Base-by-base conservation (phyloP, 1,140 invertebrate genomes). In the Homarus americanus region DNA sequence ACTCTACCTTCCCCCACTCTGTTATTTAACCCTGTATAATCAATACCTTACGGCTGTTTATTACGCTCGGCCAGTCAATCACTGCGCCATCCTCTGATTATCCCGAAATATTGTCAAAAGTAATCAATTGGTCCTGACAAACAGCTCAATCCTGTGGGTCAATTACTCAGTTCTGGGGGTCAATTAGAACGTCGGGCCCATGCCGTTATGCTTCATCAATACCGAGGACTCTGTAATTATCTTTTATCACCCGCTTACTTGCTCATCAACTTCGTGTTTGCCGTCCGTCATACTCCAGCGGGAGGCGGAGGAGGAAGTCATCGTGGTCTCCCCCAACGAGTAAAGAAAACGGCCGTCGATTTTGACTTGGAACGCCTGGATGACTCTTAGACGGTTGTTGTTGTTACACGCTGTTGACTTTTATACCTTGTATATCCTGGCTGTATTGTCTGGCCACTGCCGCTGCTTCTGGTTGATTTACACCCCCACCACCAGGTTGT, bases 1-100 rank as follows among this genome's bases (percentile, higher is more conserved):
- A 10, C 44, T 49, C 17, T 17, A 76, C 73, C 73, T 36, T 24
- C 38, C 38, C 41, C 40, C 38, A 15, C 53, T 20, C 12, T 20
- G 53, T 24, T 58, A 20, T 58, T 58, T 58, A 58, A 58, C 24
- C 63, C n/a, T 3, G n/a, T 28, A 32, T 69, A 69, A 69, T 69
- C 63, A 69, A 32, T 69, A 69, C 63, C 63, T 69, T 69, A 69
- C 28, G 63, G n/a, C 63, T 69, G 63, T 69, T 32, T 69, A 69
- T 69, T 32, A 69, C n/a, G 28, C 5, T 32, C 7, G n/a, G n/a
- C 5, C n/a, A 69, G n/a, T 28, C 63, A 28, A 69, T 69, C 63
- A 69, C 5, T 28, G 4, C 4, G 32, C n/a, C 63, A 15, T 28
- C n/a, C 63, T 32, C 28, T 69, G 32, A 69, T 69, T 69, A 69